These are phyloP conservation scores for Daubentonia madagascariensis DNA, from an alignment of 2,113 vertebrate species.

Conservation along the genomic window DNA sequence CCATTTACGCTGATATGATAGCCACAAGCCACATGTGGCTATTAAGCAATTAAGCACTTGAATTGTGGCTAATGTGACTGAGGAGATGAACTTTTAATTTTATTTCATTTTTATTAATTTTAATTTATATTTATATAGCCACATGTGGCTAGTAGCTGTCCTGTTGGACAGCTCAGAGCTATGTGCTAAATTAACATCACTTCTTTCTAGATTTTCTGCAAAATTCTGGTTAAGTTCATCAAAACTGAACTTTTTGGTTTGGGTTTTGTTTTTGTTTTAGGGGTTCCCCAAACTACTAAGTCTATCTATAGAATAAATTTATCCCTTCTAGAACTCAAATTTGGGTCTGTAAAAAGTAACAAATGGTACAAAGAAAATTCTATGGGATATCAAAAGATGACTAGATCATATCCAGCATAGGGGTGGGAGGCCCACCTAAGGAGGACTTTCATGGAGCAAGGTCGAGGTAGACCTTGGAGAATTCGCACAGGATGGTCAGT, in stretches of 20 bases:
- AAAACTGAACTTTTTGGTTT: not conserved
- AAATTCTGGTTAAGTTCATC: not conserved
- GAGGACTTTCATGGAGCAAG: not conserved
- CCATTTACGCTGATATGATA: not conserved
- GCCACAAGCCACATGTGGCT: not conserved
- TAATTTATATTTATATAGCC: not conserved
- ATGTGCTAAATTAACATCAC: not conserved
- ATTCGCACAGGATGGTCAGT: not conserved
- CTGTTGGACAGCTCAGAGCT: not conserved
- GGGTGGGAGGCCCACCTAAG: not conserved
- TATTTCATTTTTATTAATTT: not conserved
- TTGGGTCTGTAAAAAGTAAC: not conserved
- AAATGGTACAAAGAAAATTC: not conserved
- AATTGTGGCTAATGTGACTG: not conserved
- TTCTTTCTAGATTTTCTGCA: slow-evolving; percentile 18
- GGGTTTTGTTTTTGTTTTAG: not conserved
- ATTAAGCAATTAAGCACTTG: not conserved
- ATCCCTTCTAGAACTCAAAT: not conserved
- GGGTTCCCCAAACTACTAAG: not conserved
- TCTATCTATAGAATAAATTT: not conserved
- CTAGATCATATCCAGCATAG: not conserved
- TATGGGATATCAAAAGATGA: not conserved
- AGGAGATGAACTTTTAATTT: not conserved
- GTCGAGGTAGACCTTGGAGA: not conserved
- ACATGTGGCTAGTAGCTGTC: not conserved